Percentiles rank a stretch among this genome's conserved stretches.
phyloP scores from a whole-genome alignment of 1,140 invertebrate genomes.

The Hylaeus anthracinus region DNA sequence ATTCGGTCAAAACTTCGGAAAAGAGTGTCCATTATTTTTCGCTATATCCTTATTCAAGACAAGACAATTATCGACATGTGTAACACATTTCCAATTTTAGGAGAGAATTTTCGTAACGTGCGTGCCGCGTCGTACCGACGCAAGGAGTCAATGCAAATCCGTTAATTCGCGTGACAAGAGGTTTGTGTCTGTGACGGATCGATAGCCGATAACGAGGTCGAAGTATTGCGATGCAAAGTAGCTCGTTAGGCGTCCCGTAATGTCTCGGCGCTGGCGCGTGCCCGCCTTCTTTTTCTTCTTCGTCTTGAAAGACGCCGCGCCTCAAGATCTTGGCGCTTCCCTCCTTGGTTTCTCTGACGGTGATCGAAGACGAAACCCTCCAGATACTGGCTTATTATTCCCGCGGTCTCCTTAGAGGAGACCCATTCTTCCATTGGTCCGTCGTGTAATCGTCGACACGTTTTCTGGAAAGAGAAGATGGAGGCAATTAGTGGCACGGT shows the following conservation, averaged over 20 bases:
- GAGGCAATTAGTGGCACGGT: constrained; percentile 46
- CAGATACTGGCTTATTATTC: constrained; percentile 58
- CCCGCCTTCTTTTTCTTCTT: constrained; percentile 29
- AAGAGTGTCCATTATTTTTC: no score
- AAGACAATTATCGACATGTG: no score
- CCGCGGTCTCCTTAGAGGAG: constrained; percentile 49
- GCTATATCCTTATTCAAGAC: no score
- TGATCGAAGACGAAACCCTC: constrained; percentile 6
- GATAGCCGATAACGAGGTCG: constrained; percentile 77
- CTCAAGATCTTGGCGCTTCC: constrained; percentile 19
- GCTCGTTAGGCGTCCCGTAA: constrained; percentile 73
- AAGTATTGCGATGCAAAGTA: constrained; percentile 77
- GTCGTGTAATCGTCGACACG: constrained; percentile 61
- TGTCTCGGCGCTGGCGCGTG: constrained; percentile 59
- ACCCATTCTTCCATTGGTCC: constrained; percentile 1
- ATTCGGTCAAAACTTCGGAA: no score
- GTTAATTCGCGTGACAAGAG: constrained; percentile 56
- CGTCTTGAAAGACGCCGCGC: constrained; percentile 51
- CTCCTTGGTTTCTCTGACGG: not conserved
- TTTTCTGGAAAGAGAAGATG: constrained; percentile 44
- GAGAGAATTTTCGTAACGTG: no score
- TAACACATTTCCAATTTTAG: no score
- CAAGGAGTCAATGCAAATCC: no score
- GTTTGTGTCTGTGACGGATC: constrained; percentile 60
- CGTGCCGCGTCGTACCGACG: no score